A percentile compares a stretch with the other conserved stretches of the same genome.
Conservation (phyloP, 2,797 vertebrate species). For the Urosaurus nigricauda region DNA sequence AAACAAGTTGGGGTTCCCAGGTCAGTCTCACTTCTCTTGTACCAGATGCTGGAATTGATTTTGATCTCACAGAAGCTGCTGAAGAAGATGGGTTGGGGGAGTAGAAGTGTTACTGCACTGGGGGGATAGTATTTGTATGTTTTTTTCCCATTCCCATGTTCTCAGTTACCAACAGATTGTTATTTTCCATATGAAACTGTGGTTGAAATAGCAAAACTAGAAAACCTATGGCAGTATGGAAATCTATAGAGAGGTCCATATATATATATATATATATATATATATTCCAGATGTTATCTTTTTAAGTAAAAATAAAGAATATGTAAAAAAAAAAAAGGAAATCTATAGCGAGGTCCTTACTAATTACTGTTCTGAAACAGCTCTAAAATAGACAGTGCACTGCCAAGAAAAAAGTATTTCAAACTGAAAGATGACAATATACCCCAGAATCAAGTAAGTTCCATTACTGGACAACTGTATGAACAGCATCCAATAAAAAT, state of each 20-base stretch:
- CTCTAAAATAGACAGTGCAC: neutral
- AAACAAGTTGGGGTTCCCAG: constrained; percentile 49
- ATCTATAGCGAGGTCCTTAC: neutral
- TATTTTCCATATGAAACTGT: neutral
- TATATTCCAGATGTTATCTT: no score
- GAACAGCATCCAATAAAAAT: neutral
- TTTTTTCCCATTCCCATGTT: neutral
- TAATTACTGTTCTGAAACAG: neutral
- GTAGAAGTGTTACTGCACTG: neutral
- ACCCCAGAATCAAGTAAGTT: neutral
- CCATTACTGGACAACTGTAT: neutral
- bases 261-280: no score
- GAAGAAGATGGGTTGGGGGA: neutral
- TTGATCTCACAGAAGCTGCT: neutral
- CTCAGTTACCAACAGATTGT: neutral
- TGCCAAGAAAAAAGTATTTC: neutral
- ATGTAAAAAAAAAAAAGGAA: no score
- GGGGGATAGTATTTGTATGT: neutral
- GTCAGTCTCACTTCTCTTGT: constrained; percentile 31
- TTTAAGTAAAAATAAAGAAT: no score
- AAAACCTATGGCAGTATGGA: neutral
- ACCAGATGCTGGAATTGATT: neutral
- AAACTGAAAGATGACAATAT: neutral
- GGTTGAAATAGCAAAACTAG: neutral
- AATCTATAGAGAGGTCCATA: neutral